Conservation (phyloP, 2,113 vertebrate species). For the Scalopus aquaticus region DNA sequence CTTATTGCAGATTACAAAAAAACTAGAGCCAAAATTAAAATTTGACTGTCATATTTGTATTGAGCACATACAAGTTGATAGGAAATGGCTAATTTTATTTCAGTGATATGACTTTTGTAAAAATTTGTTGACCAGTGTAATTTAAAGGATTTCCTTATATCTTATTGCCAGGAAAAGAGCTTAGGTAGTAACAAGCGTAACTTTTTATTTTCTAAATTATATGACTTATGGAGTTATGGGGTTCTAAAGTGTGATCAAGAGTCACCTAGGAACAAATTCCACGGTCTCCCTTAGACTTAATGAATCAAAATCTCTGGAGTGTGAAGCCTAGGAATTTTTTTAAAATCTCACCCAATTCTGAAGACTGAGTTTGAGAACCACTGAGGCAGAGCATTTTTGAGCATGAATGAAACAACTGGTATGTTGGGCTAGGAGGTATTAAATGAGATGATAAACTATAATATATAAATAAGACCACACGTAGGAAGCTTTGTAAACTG, state of each 20-base stretch:
- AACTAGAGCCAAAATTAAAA: no score
- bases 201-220: conserved; percentile 44
- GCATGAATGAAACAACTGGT: background rate
- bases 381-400: background rate
- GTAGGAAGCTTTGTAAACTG: background rate
- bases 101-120: no score
- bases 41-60: no score
- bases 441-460: background rate
- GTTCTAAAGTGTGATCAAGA: conserved; percentile 22
- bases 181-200: conserved; percentile 6
- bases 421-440: background rate
- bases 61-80: no score
- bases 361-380: conserved; percentile 20
- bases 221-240: background rate
- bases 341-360: background rate
- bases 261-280: background rate
- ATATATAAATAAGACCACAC: background rate
- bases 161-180: background rate
- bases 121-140: no score
- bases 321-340: background rate
- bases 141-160: conserved; percentile 18
- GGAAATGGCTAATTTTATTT: no score
- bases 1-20: no score
- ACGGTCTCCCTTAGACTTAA: background rate
- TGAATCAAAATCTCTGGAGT: conserved; percentile 23